A percentile compares a stretch with the other conserved stretches of the same genome.
These are phyloP conservation scores for Pachliopta kotzebuea DNA, from an alignment of 2,888 invertebrate genomes.

Conservation along the genomic window DNA sequence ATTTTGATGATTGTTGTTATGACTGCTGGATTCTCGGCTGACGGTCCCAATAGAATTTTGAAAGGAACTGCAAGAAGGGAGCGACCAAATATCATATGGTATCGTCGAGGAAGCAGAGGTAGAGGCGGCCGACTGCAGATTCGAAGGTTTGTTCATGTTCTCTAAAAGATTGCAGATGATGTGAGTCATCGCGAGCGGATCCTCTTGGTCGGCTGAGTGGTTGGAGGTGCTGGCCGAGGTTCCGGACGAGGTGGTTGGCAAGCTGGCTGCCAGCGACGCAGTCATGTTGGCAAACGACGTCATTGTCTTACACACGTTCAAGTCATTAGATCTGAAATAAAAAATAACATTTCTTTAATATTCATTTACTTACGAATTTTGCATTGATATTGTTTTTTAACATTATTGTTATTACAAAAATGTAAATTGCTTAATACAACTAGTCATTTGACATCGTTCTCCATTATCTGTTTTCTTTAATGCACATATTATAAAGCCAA, in stretches of 20 bases:
- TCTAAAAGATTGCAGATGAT: constrained; percentile 78
- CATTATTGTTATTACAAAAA: background rate
- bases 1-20: constrained; percentile 60
- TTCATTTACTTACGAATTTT: background rate
- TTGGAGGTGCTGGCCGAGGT: constrained; percentile 49
- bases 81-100: constrained; percentile 70
- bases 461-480: too few relatives aligned
- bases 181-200: constrained; percentile 65
- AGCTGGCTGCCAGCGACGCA: constrained; percentile 61
- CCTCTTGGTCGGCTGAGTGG: constrained; percentile 51
- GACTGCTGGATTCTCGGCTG: constrained; percentile 61
- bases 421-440: background rate
- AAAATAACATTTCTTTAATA: background rate
- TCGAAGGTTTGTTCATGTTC: constrained; percentile 72
- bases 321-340: constrained; percentile 68
- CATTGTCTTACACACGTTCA: constrained; percentile 55
- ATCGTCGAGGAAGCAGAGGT: constrained; percentile 61
- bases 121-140: constrained; percentile 50
- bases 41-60: constrained; percentile 57
- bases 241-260: constrained; percentile 56
- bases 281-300: constrained; percentile 70
- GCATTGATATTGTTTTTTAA: background rate
- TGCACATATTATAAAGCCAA: too few relatives aligned
- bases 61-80: constrained; percentile 57
- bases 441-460: background rate